Conservation (phyloP, 1,140 invertebrate genomes). For the Pantala flavescens region DNA sequence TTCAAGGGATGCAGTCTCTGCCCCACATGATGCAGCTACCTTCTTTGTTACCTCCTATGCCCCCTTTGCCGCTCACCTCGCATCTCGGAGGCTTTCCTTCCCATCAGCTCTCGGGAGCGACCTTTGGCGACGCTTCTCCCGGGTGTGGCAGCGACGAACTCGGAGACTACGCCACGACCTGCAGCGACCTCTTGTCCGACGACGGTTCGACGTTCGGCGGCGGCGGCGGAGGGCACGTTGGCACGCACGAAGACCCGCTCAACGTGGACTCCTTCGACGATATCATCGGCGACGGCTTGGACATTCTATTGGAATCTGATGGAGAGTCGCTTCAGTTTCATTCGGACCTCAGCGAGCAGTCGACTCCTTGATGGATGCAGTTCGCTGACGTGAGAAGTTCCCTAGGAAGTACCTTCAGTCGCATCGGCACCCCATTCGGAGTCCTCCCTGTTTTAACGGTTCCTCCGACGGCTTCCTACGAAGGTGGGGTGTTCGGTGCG, state of each 20-base stretch:
- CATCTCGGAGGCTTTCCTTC: conserved; percentile 12
- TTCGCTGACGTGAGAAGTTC: neutral
- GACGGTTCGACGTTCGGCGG: conserved; percentile 26
- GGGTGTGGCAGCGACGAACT: conserved; percentile 23
- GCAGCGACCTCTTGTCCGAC: conserved; percentile 28
- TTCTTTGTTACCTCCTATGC: conserved; percentile 11
- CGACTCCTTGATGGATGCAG: neutral
- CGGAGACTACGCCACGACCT: conserved; percentile 23
- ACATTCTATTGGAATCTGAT: conserved; percentile 42
- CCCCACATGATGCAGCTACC: neutral
- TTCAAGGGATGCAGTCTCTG: conserved; percentile 12
- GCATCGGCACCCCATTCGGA: neutral
- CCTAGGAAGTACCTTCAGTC: neutral
- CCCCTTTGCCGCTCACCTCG: neutral
- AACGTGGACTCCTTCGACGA: conserved; percentile 25
- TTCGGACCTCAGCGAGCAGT: conserved; percentile 15
- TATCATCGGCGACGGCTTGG: conserved; percentile 33
- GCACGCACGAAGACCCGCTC: conserved; percentile 28
- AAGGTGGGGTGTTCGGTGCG: neutral
- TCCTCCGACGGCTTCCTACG: neutral
- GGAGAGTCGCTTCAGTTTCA: conserved; percentile 39
- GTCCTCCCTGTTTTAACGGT: neutral
- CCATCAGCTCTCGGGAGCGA: conserved; percentile 14
- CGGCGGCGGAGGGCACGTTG: conserved; percentile 23
- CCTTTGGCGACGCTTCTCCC: conserved; percentile 6